phyloP scores from a whole-genome alignment of 1,140 invertebrate genomes.

The Pseudoatta argentina region DNA sequence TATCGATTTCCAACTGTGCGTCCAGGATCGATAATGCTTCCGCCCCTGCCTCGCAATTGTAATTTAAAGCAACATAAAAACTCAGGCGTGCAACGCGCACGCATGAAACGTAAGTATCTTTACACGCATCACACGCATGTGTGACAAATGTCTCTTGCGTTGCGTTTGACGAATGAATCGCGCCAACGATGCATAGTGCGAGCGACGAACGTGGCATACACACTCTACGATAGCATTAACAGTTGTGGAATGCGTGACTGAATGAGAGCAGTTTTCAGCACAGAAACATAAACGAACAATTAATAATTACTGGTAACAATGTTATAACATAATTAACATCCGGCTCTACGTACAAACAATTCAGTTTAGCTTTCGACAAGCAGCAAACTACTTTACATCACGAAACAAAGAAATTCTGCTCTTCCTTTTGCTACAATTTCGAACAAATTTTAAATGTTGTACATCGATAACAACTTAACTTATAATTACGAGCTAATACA shows the following conservation, averaged over 20 bases:
- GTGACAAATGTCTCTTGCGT: conserved; percentile 57
- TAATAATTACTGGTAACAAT: conserved; percentile 52
- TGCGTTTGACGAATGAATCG: conserved; percentile 59
- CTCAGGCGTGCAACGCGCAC: conserved; percentile 20
- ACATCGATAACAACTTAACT: conserved; percentile 11
- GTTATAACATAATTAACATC: conserved; percentile 45
- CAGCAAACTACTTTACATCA: conserved; percentile 7
- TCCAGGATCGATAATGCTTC: conserved; percentile 60
- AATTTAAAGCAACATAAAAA: conserved; percentile 62
- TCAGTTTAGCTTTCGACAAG: conserved; percentile 29
- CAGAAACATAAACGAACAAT: conserved; percentile 55
- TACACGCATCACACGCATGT: conserved; percentile 65
- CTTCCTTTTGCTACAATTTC: conserved; percentile 25
- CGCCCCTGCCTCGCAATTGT: conserved; percentile 58
- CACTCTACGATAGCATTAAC: conserved; percentile 50
- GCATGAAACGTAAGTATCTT: conserved; percentile 47
- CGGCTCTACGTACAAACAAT: conserved; percentile 40
- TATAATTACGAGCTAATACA: neutral
- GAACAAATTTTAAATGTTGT: conserved; percentile 21
- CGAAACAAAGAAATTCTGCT: conserved; percentile 35
- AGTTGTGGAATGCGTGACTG: conserved; percentile 58
- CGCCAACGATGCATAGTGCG: conserved; percentile 48
- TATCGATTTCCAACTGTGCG: neutral
- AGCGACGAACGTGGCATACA: conserved; percentile 54
- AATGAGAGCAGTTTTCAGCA: conserved; percentile 56